Evolutionary conservation across 2,113 vertebrate species (phyloP).

Genomic region (Speoplatyrhinus poulsoni): DNA sequence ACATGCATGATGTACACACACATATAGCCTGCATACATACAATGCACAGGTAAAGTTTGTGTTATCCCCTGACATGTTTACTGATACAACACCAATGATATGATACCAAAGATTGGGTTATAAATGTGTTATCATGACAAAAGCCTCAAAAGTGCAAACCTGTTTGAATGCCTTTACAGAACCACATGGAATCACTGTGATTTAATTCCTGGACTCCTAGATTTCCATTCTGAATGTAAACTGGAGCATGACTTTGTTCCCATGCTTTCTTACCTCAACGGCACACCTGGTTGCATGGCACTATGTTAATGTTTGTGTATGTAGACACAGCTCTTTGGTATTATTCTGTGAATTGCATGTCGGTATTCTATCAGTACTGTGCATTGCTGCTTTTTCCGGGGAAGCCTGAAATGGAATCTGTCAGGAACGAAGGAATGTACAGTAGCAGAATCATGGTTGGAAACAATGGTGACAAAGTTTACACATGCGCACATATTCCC

Average conservation of each 20-base stretch:
- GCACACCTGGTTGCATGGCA: slow-evolving; percentile 48
- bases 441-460: not conserved
- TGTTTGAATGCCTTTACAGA: slow-evolving; percentile 51
- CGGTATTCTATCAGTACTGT: slow-evolving; percentile 13
- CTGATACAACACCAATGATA: not conserved
- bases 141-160: slow-evolving; percentile 34
- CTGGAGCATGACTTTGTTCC: slow-evolving; percentile 47
- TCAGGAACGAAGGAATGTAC: not conserved
- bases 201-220: slow-evolving; percentile 24
- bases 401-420: not conserved
- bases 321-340: slow-evolving; percentile 5
- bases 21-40: too few species aligned
- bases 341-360: slow-evolving; percentile 36
- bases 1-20: too few species aligned
- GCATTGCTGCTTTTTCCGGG: not conserved
- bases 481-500: too few species aligned
- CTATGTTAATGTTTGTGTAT: slow-evolving; percentile 20
- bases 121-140: slow-evolving; percentile 25
- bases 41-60: not conserved
- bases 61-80: not conserved
- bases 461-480: not conserved
- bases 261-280: slow-evolving; percentile 38
- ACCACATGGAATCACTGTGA: slow-evolving; percentile 64
- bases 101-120: slow-evolving; percentile 61
- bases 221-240: slow-evolving; percentile 56